A percentile compares a stretch with the other conserved stretches of the same genome.
phyloP scores from a whole-genome alignment of 2,888 invertebrate species.

The Catocala nupta region DNA sequence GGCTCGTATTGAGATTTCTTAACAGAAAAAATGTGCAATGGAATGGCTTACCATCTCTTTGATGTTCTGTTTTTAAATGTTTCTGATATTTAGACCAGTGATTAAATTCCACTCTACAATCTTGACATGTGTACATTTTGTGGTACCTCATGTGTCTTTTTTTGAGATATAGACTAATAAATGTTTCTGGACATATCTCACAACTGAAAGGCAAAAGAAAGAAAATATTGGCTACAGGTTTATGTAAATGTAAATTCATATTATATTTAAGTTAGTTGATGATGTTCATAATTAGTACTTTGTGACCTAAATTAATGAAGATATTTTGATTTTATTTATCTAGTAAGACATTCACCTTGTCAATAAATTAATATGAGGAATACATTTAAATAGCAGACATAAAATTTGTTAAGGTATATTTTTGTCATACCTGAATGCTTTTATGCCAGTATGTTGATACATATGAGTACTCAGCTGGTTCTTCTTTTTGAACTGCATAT shows the following conservation, averaged over 20 bases:
- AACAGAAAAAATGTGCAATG: too few relatives aligned
- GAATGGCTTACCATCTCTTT: conserved; percentile 56
- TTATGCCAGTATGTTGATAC: conserved; percentile 84
- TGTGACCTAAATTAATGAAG: too few relatives aligned
- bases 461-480: conserved; percentile 86
- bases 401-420: too few relatives aligned
- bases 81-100: conserved; percentile 81
- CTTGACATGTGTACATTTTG: conserved; percentile 79
- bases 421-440: conserved; percentile 70
- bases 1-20: too few relatives aligned
- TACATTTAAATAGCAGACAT: too few relatives aligned
- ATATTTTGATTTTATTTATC: too few relatives aligned
- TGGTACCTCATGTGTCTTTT: conserved; percentile 82
- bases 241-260: too few relatives aligned
- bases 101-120: conserved; percentile 80
- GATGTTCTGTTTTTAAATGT: conserved; percentile 78
- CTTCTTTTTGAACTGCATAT: conserved; percentile 85
- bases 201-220: conserved; percentile 74
- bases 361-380: too few relatives aligned
- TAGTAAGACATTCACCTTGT: too few relatives aligned
- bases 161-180: conserved; percentile 77
- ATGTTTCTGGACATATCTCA: conserved; percentile 82
- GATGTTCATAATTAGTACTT: too few relatives aligned
- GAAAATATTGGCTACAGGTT: not conserved
- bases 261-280: too few relatives aligned